Evolutionary conservation across 2,113 vertebrate genomes (phyloP).

Genomic region (mouse (Mus musculus)): GRCm39 chr19:28939001-28939500

Average conservation of each 20-base stretch:
- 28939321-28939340: neutral
- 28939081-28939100: neutral
- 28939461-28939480: constrained; percentile 31
- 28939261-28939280: neutral
- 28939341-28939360: neutral
- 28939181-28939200: neutral
- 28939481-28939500: neutral
- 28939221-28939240: neutral
- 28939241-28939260: neutral
- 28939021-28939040: neutral
- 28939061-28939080: neutral
- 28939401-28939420: neutral
- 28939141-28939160: neutral
- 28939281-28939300: neutral
- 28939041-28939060: neutral
- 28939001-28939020: neutral
- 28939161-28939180: neutral
- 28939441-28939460: neutral
- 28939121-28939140: neutral
- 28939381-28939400: neutral
- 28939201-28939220: neutral
- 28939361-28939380: neutral
- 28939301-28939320: neutral
- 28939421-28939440: neutral
- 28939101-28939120: neutral